Percentiles rank a stretch among this genome's conserved stretches.
Evolutionary conservation across 1,140 invertebrate genomes (phyloP).

Genomic region (Olivierus martensii): DNA sequence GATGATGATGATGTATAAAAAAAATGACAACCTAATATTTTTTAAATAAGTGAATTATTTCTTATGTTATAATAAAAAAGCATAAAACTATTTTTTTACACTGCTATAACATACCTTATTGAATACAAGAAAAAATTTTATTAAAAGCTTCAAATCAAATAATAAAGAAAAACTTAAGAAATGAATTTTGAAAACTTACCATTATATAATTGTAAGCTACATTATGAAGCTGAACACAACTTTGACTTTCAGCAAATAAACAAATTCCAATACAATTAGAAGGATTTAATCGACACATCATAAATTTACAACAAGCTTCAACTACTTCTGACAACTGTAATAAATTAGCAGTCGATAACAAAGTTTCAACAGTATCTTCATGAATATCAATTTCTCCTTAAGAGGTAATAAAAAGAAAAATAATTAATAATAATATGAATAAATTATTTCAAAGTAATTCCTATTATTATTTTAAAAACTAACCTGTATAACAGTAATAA

Average conservation of each 20-base stretch:
- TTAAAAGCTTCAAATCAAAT: too few relatives aligned
- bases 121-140: too few relatives aligned
- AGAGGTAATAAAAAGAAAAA: conserved; percentile 2
- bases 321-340: conserved; percentile 76
- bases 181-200: conserved; percentile 17
- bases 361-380: conserved; percentile 54
- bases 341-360: conserved; percentile 71
- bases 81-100: too few relatives aligned
- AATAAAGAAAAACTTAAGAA: not conserved
- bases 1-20: too few relatives aligned
- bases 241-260: conserved; percentile 80
- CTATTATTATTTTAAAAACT: conserved; percentile 30
- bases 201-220: conserved; percentile 64
- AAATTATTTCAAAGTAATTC: not conserved
- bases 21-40: too few relatives aligned
- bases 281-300: conserved; percentile 80
- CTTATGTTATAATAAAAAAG: too few relatives aligned
- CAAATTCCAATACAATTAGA: conserved; percentile 87
- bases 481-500: conserved; percentile 79
- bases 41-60: too few relatives aligned
- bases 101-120: too few relatives aligned
- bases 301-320: conserved; percentile 74
- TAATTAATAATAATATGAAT: not conserved
- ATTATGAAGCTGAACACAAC: conserved; percentile 59
- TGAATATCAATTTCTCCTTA: conserved; percentile 48